Percentiles rank a stretch among this genome's conserved stretches.
Evolutionary conservation across 2,797 vertebrate species (phyloP).

Genomic region (Schizopygopsis pylzovi): DNA sequence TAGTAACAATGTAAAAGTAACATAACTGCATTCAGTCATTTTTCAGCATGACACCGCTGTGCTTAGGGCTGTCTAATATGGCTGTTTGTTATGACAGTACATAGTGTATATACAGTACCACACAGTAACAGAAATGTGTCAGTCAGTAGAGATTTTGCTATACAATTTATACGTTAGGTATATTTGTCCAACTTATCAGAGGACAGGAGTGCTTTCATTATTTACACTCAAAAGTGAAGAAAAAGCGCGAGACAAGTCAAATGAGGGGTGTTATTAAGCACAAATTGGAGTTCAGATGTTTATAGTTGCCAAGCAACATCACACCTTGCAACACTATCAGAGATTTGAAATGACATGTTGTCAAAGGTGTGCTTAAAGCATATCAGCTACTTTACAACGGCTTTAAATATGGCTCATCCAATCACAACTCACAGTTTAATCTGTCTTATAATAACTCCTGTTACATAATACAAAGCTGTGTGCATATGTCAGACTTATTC

Average conservation of each 20-base stretch:
- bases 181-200: background rate
- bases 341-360: background rate
- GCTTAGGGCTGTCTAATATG: background rate
- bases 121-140: background rate
- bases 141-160: background rate
- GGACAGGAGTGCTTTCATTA: background rate
- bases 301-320: background rate
- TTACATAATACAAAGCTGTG: background rate
- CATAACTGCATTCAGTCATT: background rate
- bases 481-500: background rate
- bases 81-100: background rate
- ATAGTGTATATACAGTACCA: background rate
- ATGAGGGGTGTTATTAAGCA: background rate
- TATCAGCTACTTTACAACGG: slow-evolving; percentile 1
- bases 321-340: background rate
- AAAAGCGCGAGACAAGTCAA: background rate
- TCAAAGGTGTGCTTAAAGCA: background rate
- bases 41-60: background rate
- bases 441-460: background rate
- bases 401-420: background rate
- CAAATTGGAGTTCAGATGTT: background rate
- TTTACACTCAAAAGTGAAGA: background rate
- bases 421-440: slow-evolving; percentile 1
- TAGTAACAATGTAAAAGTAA: background rate
- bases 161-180: background rate